Evolutionary conservation across 1,140 invertebrate species (phyloP).

Genomic region (Archegozetes longisetosus): DNA sequence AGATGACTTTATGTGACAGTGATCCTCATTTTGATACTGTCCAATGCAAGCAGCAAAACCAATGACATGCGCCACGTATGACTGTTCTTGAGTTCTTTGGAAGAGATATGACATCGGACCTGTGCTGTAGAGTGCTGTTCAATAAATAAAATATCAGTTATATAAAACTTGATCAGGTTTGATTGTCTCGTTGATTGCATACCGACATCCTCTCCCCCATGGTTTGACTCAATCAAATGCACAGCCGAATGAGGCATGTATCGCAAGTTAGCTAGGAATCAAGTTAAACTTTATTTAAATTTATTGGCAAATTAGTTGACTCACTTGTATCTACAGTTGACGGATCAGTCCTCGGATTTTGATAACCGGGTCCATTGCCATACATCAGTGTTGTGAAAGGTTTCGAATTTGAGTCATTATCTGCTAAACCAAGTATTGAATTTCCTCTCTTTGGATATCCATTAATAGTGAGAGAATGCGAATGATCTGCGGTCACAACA

Average conservation of each 20-base stretch:
- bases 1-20: too few species aligned
- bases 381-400: constrained; percentile 56
- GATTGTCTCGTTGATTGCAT: too few species aligned
- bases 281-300: too few species aligned
- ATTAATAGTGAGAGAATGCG: constrained; percentile 25
- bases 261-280: constrained; percentile 1
- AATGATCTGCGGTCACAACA: constrained; percentile 26
- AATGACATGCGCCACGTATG: constrained; percentile 69
- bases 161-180: background rate
- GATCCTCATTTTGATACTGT: constrained; percentile 16
- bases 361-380: constrained; percentile 50
- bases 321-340: background rate
- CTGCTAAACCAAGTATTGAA: constrained; percentile 20
- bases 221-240: constrained; percentile 50
- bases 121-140: constrained; percentile 26
- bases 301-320: background rate
- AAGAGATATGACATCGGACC: constrained; percentile 77
- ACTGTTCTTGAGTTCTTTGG: constrained; percentile 75
- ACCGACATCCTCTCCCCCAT: constrained; percentile 62
- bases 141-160: background rate
- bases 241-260: constrained; percentile 57
- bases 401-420: background rate
- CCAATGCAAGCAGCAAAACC: constrained; percentile 36
- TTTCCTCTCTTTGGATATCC: constrained; percentile 25
- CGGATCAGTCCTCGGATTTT: background rate